Evolutionary conservation across 2,797 vertebrate species (phyloP).

Genomic region (Avahi laniger): DNA sequence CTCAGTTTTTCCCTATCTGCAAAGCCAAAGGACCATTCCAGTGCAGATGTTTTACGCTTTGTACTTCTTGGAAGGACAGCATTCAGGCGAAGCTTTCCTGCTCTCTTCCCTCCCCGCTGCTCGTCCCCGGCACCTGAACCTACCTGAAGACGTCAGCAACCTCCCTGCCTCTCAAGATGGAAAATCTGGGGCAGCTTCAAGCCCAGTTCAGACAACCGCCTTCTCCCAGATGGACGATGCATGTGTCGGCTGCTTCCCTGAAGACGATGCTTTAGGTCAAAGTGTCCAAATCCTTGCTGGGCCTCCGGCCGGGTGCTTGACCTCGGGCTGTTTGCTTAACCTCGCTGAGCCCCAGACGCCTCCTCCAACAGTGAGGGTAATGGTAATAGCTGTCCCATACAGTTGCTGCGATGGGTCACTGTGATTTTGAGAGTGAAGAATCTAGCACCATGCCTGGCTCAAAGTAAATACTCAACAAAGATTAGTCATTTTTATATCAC

Average conservation of each 20-base stretch:
- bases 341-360: background rate
- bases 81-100: background rate
- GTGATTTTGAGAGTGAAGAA: background rate
- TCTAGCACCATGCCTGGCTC: background rate
- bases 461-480: background rate
- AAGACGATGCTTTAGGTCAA: background rate
- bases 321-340: background rate
- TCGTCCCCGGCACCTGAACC: background rate
- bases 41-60: background rate
- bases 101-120: background rate
- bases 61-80: background rate
- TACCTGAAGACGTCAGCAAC: background rate
- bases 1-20: background rate
- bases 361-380: background rate
- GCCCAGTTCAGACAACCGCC: background rate
- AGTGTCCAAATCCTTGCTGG: background rate
- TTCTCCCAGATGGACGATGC: background rate
- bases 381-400: background rate
- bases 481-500: background rate
- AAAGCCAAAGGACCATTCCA: background rate
- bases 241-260: background rate
- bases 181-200: background rate
- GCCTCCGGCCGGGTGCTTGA: background rate
- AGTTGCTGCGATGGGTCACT: background rate
- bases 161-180: background rate